phyloP scores from a whole-genome alignment of 2,113 vertebrate genomes.

The Pituophis catenifer region DNA sequence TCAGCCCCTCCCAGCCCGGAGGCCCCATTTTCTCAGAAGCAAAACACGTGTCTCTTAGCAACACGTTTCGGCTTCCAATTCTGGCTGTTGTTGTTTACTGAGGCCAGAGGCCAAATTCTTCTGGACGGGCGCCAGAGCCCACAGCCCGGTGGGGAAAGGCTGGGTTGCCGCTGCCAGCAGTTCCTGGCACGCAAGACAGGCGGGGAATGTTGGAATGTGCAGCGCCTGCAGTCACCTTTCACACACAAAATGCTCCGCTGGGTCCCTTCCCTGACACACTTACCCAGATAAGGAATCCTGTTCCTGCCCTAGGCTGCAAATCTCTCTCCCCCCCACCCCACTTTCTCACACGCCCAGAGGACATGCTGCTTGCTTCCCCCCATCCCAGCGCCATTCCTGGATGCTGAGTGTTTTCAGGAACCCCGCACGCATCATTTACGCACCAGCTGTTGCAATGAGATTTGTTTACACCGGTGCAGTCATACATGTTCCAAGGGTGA shows the following conservation, averaged over 20 bases:
- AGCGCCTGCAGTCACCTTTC: not conserved
- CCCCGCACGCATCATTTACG: not conserved
- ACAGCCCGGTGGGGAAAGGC: constrained; percentile 3
- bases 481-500: not conserved
- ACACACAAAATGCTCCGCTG: not conserved
- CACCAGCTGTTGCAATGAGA: not conserved
- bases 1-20: not conserved
- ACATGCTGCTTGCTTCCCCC: not conserved
- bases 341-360: fast-evolving
- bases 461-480: not conserved
- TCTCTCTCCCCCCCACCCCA: not conserved
- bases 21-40: constrained; percentile 7
- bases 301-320: not conserved
- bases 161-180: not conserved
- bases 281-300: not conserved
- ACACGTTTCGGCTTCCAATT: constrained; percentile 3
- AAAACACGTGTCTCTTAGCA: constrained; percentile 30
- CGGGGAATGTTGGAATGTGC: not conserved
- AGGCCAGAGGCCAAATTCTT: constrained; percentile 3
- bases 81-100: constrained; percentile 15
- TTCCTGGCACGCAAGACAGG: not conserved
- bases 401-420: not conserved
- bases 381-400: not conserved
- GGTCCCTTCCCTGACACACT: not conserved
- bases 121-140: not conserved